phyloP scores from a whole-genome alignment of 92 coral and sea anemone species.

The Scolanthus callimorphus region DNA sequence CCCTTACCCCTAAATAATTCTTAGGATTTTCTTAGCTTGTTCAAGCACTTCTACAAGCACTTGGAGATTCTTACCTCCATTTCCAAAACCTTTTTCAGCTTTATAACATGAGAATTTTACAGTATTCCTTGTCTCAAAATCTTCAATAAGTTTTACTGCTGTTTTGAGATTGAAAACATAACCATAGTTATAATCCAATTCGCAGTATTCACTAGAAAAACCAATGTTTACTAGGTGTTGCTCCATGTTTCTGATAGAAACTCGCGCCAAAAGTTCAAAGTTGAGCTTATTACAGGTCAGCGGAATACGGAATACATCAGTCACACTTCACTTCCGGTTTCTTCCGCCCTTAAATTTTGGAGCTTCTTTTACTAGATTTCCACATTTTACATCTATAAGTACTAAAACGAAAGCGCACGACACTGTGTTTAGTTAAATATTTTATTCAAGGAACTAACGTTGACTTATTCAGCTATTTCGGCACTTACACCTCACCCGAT shows the following conservation, averaged over 20 bases:
- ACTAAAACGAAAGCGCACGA: too few species aligned
- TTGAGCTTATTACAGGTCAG: neutral
- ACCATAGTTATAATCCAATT: neutral
- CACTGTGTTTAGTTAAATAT: neutral
- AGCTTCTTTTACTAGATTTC: too few species aligned
- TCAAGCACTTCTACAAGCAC: too few species aligned
- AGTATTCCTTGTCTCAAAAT: neutral
- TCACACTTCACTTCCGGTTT: neutral
- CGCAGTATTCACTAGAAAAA: neutral
- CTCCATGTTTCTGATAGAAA: neutral
- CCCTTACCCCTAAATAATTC: neutral
- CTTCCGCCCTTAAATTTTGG: too few species aligned
- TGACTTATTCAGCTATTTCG: too few species aligned
- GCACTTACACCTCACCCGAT: neutral
- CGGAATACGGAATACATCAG: too few species aligned
- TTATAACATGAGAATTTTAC: neutral
- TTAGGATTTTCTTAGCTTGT: too few species aligned
- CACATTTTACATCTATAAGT: too few species aligned
- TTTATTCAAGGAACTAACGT: too few species aligned
- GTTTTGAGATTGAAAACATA: neutral
- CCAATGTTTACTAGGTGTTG: neutral
- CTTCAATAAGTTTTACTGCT: neutral
- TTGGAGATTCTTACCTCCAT: conserved; percentile 1
- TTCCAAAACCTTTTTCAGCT: neutral
- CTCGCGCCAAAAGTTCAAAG: neutral